Evolutionary conservation across 2,888 invertebrate species (phyloP), one percentile per base, ranked within the genome.

Genomic region (Clunio marinus): DNA sequence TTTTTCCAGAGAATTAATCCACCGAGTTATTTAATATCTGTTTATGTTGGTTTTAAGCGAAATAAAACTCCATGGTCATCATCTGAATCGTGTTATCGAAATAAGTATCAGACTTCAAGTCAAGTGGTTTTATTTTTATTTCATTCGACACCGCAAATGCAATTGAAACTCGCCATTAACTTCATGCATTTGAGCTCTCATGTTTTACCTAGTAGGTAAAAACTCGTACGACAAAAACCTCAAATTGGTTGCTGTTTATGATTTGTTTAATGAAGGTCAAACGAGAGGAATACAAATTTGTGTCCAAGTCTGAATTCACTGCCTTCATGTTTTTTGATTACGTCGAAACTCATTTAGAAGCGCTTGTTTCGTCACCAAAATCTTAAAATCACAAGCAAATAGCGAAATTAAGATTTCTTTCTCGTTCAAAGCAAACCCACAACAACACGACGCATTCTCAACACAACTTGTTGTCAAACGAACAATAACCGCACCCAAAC

Each of bases 401-500:
- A 51, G 17, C 22, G 51, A 51, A 51, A 51, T 17, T 51, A 22
- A 51, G 51, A 51, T 51, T 32, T 51, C 51, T 51, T 51, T 51
- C n/a, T 22, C 51, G n/a, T 51, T 51, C 51, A 51, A 51, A 51
- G 51, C 17, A 51, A 51, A 51, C 51, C 51, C 51, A 51, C 51
- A 51, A 51, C n/a, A n/a, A n/a, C n/a, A n/a, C n/a, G n/a, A n/a
- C n/a, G n/a, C n/a, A n/a, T n/a, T n/a, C n/a, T n/a, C n/a, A n/a
- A n/a, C n/a, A n/a, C n/a, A n/a, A 17, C 20, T 22, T 51, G 51
- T 51, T 51, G 51, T 32, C 51, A n/a, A n/a, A 51, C 20, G 4
- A 22, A 51, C 10, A 15, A 41, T 20, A 51, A 51, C 51, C 51
- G 51, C 51, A 51, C 51, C 51, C 51, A 51, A 51, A 51, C 22